These are phyloP conservation scores for Pycnomerus fuliginosus DNA, from an alignment of 2,888 invertebrate species.

Conservation along the genomic window DNA sequence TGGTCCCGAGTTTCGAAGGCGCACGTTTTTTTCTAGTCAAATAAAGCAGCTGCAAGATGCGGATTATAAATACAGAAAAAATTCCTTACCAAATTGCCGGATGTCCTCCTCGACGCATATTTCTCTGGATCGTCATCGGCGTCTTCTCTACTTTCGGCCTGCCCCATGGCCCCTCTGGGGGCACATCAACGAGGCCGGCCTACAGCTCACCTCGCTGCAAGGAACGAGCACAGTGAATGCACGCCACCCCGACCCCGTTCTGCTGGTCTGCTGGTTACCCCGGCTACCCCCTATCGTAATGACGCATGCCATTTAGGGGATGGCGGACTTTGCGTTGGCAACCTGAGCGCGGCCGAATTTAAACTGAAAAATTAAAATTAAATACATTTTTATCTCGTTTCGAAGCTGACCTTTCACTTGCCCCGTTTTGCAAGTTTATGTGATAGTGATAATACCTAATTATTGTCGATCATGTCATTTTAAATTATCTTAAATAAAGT, in stretches of 20 bases:
- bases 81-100: slow-evolving; percentile 56
- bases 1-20: no score
- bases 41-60: no score
- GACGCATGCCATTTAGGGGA: neutral
- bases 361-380: no score
- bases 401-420: no score
- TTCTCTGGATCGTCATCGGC: slow-evolving; percentile 56
- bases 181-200: slow-evolving; percentile 51
- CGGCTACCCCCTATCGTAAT: neutral
- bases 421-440: no score
- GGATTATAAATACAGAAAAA: neutral
- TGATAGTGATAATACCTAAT: no score
- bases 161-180: slow-evolving; percentile 58
- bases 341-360: no score
- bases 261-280: slow-evolving; percentile 19
- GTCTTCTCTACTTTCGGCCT: slow-evolving; percentile 56
- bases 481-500: no score
- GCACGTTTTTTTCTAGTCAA: no score
- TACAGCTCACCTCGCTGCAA: slow-evolving; percentile 10
- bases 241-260: slow-evolving; percentile 9
- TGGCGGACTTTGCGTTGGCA: no score
- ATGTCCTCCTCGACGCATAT: slow-evolving; percentile 54
- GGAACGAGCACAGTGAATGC: slow-evolving; percentile 10
- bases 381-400: no score
- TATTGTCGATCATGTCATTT: no score